phyloP scores from a whole-genome alignment of 2,113 vertebrate species.

The Aldabrachelys gigantea region DNA sequence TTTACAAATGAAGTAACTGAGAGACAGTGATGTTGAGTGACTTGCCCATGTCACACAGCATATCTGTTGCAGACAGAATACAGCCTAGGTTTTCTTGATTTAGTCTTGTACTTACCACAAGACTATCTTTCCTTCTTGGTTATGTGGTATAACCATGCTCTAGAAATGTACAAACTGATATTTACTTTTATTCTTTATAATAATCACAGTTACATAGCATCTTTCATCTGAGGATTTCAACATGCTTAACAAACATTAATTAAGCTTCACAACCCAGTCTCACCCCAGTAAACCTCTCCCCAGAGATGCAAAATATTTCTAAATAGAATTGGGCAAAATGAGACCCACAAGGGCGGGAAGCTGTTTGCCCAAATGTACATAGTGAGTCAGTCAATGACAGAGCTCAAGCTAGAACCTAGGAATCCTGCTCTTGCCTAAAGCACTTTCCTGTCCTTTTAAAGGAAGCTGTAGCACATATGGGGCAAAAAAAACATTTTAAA shows the following conservation, averaged over 20 bases:
- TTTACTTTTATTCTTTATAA: constrained; percentile 22
- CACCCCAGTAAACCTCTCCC: background rate
- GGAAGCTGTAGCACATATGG: background rate
- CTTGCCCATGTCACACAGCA: background rate
- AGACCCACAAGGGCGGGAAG: background rate
- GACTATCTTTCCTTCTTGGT: constrained; percentile 21
- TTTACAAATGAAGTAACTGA: background rate
- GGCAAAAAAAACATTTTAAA: background rate
- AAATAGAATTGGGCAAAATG: constrained; percentile 15
- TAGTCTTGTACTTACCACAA: background rate
- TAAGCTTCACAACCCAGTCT: background rate
- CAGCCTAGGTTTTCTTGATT: background rate
- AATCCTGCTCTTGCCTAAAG: background rate
- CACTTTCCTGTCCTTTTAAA: constrained; percentile 14
- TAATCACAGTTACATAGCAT: constrained; percentile 11
- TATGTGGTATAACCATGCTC: background rate
- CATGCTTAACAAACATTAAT: constrained; percentile 10
- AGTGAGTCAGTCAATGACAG: background rate
- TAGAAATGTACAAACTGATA: background rate
- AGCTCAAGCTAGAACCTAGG: background rate
- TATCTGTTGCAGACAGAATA: background rate
- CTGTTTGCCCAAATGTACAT: background rate
- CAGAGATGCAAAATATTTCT: constrained; percentile 15
- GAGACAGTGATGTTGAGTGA: background rate
- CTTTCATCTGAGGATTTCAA: constrained; percentile 62